Base-by-base conservation (phyloP, 2,797 vertebrate genomes). In the Chromis chromis region DNA sequence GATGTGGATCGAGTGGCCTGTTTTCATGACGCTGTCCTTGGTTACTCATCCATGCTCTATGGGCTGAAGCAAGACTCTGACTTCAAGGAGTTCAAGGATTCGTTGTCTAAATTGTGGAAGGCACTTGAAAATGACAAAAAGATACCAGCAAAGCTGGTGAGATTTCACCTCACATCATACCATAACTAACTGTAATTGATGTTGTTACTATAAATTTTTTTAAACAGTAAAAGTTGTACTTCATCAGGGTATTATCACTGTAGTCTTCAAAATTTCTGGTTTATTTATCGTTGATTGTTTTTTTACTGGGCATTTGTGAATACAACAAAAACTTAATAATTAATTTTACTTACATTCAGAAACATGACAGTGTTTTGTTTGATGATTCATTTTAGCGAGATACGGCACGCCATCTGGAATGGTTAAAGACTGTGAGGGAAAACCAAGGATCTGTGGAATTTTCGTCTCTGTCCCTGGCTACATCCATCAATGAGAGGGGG, bases 1-100 rank as follows among this genome's bases (percentile, higher is more conserved):
- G 96, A 98, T 0, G 96, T 98, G 64, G 97, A 96, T 84, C 93
- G 96, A 0, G 97, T 97, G 55, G 95, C 97, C 0, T 97, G 94
- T 65, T 97, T 98, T 89, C 96, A 97, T 0, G 95, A 97, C 6
- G 84, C 96, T 0, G 94, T 98, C 44, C 95, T 96, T 27, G 97
- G 96, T 73, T 98, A 96, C 52, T 94, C 96, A 0, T 88, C 95
- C 3, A 83, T 98, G 84, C 87, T 98, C 0, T 97, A 96, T 16
- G 95, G 96, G 27, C 83, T 97, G 2, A 91, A 83, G 53, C 27
- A 36, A 0, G 48, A 90, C 0, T 86, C 94, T 0, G 92, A 89
- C 1, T 97, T 97, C 46, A 0, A 4, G 0, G 78, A 72, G 22
- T 94, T 98, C 75, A 93, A 93, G 80, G 2, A 4, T 1, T 90